Evolutionary conservation across 2,888 invertebrate genomes (phyloP), one percentile per base, ranked within the genome.

Genomic region (Agriopis marginaria): DNA sequence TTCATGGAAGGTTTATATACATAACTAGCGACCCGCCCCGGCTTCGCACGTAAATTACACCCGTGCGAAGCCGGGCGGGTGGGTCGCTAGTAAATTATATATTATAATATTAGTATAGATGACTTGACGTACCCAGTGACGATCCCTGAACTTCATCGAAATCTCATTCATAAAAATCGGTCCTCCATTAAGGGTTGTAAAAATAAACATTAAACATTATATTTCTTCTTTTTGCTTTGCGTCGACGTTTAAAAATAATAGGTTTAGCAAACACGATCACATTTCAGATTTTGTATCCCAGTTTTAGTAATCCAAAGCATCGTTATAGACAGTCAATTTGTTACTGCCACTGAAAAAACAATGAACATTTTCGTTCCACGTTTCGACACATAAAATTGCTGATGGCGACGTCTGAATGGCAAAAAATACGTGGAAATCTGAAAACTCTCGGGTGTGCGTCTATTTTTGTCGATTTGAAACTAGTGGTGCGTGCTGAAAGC

Each of bases 381-480:
- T 65, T 70, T 66, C 63, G 66, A 70, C 58, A 68, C 69, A 66
- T 63, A 60, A 32, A 32, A 32, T 32, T 32, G 32, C 32, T 32
- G 32, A 32, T 32, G 32, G 32, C 32, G 32, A 32, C 32, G 32
- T 32, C 32, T 32, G 32, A 32, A 32, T 54, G 69, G 14, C 14
- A 12, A 71, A 71, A 75, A 62, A 47, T 32, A 60, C 12, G 56
- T 39, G 55, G 56, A 66, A 72, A 61, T 61, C 61, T 62, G 53
- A 32, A 10, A 71, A 66, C 54, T 54, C 65, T 72, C 65, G 67
- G 56, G 44, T 66, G 71, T 70, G 66, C 71, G 68, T 65, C 32
- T 32, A 32, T 73, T 75, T 75, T 73, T 70, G 73, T 64, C 66
- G 55, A 73, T 70, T 70, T 62, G 49, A 14, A 23, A 17, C 39